phyloP scores from a whole-genome alignment of 2,888 invertebrate genomes.

The Stenichneumon culpator region DNA sequence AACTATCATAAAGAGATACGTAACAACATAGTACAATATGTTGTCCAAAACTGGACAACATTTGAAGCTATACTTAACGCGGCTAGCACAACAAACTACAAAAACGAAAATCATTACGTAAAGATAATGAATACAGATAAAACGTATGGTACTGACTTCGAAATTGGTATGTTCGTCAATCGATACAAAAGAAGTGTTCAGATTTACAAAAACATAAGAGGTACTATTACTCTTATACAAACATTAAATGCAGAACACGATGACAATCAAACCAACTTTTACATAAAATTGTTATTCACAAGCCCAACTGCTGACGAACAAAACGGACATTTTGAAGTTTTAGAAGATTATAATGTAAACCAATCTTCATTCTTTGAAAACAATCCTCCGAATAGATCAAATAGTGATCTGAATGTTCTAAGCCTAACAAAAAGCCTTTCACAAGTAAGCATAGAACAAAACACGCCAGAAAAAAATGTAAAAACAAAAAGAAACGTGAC shows the following conservation, averaged over 20 bases:
- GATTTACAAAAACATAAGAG: neutral
- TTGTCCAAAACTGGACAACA: constrained; percentile 11
- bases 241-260: neutral
- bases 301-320: neutral
- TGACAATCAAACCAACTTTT: neutral
- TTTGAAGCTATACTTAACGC: constrained; percentile 19
- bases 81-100: neutral
- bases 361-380: neutral
- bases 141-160: constrained; percentile 31
- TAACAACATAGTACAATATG: constrained; percentile 14
- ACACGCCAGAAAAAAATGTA: neutral
- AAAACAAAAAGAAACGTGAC: neutral
- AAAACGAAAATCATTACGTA: constrained; percentile 3
- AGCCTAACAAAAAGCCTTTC: neutral
- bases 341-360: neutral
- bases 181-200: constrained; percentile 15
- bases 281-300: constrained; percentile 1
- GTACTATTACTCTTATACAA: neutral
- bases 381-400: neutral
- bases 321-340: constrained; percentile 8
- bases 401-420: neutral
- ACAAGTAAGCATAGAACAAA: neutral
- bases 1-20: constrained; percentile 17
- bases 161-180: constrained; percentile 35
- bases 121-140: constrained; percentile 9